Base-by-base conservation (phyloP, 1,140 invertebrate species). In the Galleria mellonella region DNA sequence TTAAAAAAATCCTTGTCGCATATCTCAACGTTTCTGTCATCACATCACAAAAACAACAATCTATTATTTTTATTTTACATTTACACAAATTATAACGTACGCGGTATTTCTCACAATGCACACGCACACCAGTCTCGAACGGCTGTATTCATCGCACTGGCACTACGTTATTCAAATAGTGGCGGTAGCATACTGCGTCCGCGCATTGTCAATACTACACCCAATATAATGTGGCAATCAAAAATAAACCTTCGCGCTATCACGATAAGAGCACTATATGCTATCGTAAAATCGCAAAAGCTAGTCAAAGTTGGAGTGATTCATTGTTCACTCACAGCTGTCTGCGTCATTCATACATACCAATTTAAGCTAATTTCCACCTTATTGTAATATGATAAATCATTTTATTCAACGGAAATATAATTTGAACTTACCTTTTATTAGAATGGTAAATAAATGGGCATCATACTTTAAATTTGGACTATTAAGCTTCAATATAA, bases 301-400 rank as follows among this genome's bases (percentile, higher is more conserved):
- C 17, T 6, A 35, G 14, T 37, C 51, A 62, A 61, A 61, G 67
- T 55, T 43, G 59, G 15, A 51, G 55, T 81, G 73, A 81, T 57
- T 81, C 76, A 81, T 68, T 70, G 62, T 35, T 38, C 40, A 36
- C 51, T 47, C 60, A 67, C 64, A 65, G 63, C 62, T 61, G 64
- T 61, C 72, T 62, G 66, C 68, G 72, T 81, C 76, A 81, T 81
- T 75, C 65, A 74, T 71, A 55, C 35, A 15, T 12, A 23, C 6
- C 17, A 6, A 6, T 23, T 2, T 23, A 6, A 23, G 17, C 2
- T 23, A 23, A 23, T 23, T 3, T 23, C 17, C 6, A 23, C 17
- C 17, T 23, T 23, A 23, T 23, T 23, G 6, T 23, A 6, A 23
- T 23, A 23, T 23, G 6, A 6, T 3, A 23, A 3, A 23, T 23